These are phyloP conservation scores for Loxodonta africana DNA, from an alignment of 2,113 vertebrate genomes.

Conservation along the genomic window DNA sequence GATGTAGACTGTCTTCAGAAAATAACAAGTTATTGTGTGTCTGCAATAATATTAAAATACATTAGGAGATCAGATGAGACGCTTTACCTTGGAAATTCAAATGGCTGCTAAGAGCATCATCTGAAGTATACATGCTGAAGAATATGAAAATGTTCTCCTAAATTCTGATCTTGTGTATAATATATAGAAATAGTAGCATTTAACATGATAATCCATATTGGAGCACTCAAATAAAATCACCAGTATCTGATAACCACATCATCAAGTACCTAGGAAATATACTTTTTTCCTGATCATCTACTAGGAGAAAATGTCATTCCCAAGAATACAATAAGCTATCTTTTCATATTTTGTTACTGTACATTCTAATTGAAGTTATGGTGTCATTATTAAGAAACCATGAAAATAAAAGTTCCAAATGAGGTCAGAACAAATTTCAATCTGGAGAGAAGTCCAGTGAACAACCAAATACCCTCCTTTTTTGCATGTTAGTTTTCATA, in stretches of 20 bases:
- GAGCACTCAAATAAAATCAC: not conserved
- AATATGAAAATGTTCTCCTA: not conserved
- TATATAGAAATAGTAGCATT: not conserved
- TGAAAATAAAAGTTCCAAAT: constrained; percentile 1
- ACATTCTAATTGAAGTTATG: not conserved
- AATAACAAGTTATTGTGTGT: not conserved
- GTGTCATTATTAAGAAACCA: not conserved
- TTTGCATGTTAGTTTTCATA: not conserved
- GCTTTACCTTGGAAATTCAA: not conserved
- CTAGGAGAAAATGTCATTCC: not conserved
- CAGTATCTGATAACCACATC: not conserved
- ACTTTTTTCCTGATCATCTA: not conserved
- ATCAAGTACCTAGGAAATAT: not conserved
- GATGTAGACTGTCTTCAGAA: not conserved
- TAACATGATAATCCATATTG: not conserved
- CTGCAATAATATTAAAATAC: not conserved
- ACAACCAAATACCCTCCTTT: not conserved
- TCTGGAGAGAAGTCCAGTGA: not conserved
- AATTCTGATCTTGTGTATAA: not conserved
- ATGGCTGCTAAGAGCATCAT: not conserved
- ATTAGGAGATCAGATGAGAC: not conserved
- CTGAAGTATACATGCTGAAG: not conserved
- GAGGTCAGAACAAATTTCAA: not conserved
- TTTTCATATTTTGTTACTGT: not conserved
- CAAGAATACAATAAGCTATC: not conserved